Evolutionary conservation across 1,140 invertebrate species (phyloP).

Genomic region (Pseudomyrmex sp.): DNA sequence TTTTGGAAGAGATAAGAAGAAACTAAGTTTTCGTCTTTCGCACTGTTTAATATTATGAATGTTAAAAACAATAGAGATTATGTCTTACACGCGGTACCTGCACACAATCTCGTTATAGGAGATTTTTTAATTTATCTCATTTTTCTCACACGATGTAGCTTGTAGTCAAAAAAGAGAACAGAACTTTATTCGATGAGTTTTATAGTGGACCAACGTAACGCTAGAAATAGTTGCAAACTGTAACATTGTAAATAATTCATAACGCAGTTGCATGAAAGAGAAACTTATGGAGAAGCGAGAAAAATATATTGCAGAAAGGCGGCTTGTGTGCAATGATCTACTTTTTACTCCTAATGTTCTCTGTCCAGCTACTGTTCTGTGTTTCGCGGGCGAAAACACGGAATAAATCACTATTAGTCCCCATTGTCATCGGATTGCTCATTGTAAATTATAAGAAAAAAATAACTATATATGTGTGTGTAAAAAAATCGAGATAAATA

Average conservation of each 20-base stretch:
- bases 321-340: slow-evolving; percentile 42
- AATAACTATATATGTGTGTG: slow-evolving; percentile 24
- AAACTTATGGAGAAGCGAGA: slow-evolving; percentile 24
- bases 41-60: slow-evolving; percentile 22
- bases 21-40: not conserved
- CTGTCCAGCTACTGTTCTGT: slow-evolving; percentile 25
- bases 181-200: slow-evolving; percentile 30
- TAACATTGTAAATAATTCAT: slow-evolving; percentile 53
- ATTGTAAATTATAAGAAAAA: slow-evolving; percentile 40
- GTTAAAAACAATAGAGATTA: slow-evolving; percentile 7
- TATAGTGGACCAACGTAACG: slow-evolving; percentile 66
- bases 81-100: not conserved
- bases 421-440: slow-evolving; percentile 38
- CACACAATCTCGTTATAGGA: not conserved
- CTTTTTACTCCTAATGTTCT: slow-evolving; percentile 61
- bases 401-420: slow-evolving; percentile 18
- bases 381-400: slow-evolving; percentile 57
- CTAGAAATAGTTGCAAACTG: slow-evolving; percentile 13
- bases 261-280: slow-evolving; percentile 34
- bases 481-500: slow-evolving; percentile 23
- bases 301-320: slow-evolving; percentile 35
- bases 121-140: not conserved
- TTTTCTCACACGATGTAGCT: not conserved
- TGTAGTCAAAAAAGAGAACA: slow-evolving; percentile 10
- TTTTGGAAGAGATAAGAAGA: slow-evolving; percentile 38